phyloP scores from a whole-genome alignment of 2,113 vertebrate species.

The Coptodon bakossiorum region DNA sequence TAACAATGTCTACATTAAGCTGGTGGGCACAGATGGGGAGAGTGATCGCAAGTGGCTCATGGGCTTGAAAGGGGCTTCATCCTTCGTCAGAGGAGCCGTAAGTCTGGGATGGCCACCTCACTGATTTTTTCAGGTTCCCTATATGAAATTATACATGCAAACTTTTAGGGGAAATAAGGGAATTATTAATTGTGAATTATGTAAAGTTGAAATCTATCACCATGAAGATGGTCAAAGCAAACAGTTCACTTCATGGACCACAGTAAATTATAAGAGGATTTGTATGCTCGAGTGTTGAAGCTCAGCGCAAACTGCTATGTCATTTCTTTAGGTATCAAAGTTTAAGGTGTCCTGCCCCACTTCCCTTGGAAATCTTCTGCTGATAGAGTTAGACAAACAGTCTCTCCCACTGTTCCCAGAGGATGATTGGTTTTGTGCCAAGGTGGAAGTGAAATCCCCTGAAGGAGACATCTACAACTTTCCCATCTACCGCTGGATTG shows the following conservation, averaged over 20 bases:
- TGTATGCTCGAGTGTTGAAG: neutral
- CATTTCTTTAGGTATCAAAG: too few species aligned
- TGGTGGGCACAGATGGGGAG: constrained; percentile 44
- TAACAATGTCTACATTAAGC: constrained; percentile 42
- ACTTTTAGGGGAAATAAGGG: neutral
- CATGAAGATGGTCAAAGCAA: neutral
- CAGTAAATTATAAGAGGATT: neutral
- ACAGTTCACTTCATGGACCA: neutral
- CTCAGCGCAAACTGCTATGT: neutral
- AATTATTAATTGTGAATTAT: neutral
- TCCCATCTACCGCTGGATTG: constrained; percentile 55
- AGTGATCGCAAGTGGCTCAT: neutral
- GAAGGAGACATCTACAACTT: constrained; percentile 27
- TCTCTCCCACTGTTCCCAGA: neutral
- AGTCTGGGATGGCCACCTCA: neutral
- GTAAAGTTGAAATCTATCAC: neutral
- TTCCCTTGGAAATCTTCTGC: too few species aligned
- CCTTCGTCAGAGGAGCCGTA: constrained; percentile 14
- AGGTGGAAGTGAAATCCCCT: constrained; percentile 31
- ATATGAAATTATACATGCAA: neutral
- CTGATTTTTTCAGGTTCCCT: neutral
- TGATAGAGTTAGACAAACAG: neutral
- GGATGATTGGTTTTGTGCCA: constrained; percentile 51
- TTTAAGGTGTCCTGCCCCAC: too few species aligned
- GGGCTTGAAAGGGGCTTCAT: neutral